Evolutionary conservation across 2,113 vertebrate genomes (phyloP), one percentile per base, ranked within the genome.

Genomic region (Trichechus manatus): DNA sequence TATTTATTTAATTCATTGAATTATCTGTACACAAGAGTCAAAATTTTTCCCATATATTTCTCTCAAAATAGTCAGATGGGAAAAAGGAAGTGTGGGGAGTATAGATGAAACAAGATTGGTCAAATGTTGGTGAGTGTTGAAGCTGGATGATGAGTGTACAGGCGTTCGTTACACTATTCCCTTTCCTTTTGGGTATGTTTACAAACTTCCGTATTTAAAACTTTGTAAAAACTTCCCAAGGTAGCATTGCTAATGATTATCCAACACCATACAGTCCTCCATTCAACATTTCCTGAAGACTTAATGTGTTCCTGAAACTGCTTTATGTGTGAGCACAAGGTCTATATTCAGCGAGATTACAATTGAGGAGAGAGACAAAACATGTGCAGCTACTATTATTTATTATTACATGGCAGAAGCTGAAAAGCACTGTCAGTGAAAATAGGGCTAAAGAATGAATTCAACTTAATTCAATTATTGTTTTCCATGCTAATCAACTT

Each of bases 1-100:
- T 64, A 36, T 59, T 89, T 95, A 87, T n/a, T 88, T 87, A 91
- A 81, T 74, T 70, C 87, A 89, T 27, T 77, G 70, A 56, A 96
- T 87, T 81, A 79, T 64, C 47, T 87, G 17, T 31, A 87, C 3
- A 3, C 59, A 25, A 6, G 3, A 33, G 27, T 93, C 75, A 72
- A 90, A 61, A 68, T 66, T 7, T 90, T 66, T 19, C 56, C 42
- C 44, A 8, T 33, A 11, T 10, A 3, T 70, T 92, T 79, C 79
- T 56, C 80, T 59, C 50, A 77, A 72, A 75, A 53, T 11, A 70
- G 4, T 31, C 23, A 36, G 19, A 39, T 75, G 53, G 53, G 47
- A 1, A 13, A 74, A 92, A 87, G 31, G 42, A 66, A 87, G 72
- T 33, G 14, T 87, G 31, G 87, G 23, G 5, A 63, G 27, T 39